Evolutionary conservation across 2,113 vertebrate species (phyloP).

Genomic region (Scolopax mira): DNA sequence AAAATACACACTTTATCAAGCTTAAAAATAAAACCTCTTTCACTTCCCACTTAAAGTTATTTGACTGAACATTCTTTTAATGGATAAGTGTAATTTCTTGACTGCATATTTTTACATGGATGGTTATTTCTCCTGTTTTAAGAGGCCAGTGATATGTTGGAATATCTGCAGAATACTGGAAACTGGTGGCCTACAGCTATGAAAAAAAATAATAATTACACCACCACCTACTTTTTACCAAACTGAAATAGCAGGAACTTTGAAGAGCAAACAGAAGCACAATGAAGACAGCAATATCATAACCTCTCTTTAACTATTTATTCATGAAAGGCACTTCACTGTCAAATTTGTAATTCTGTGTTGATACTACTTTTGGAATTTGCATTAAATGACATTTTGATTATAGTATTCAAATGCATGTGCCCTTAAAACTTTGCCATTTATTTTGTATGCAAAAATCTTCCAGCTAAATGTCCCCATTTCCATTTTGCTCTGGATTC

Average conservation of each 20-base stretch:
- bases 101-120: neutral
- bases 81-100: neutral
- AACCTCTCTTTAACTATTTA: conserved; percentile 59
- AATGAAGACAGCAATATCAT: neutral
- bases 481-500: conserved; percentile 52
- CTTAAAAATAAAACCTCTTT: neutral
- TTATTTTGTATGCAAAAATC: conserved; percentile 62
- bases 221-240: neutral
- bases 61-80: neutral
- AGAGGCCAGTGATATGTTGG: neutral
- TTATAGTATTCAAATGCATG: conserved; percentile 64
- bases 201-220: neutral
- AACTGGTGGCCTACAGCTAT: neutral
- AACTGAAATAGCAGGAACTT: neutral
- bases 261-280: neutral
- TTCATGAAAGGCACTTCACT: conserved; percentile 35
- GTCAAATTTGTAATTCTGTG: conserved; percentile 57
- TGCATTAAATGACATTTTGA: conserved; percentile 74
- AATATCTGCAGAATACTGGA: neutral
- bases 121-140: neutral
- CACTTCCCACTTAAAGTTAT: neutral
- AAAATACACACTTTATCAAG: neutral
- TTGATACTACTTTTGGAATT: conserved; percentile 63
- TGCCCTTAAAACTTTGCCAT: conserved; percentile 67
- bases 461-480: conserved; percentile 62